These are phyloP conservation scores for Dendropsophus ebraccatus DNA, from an alignment of 2,113 vertebrate genomes.

Conservation along the genomic window DNA sequence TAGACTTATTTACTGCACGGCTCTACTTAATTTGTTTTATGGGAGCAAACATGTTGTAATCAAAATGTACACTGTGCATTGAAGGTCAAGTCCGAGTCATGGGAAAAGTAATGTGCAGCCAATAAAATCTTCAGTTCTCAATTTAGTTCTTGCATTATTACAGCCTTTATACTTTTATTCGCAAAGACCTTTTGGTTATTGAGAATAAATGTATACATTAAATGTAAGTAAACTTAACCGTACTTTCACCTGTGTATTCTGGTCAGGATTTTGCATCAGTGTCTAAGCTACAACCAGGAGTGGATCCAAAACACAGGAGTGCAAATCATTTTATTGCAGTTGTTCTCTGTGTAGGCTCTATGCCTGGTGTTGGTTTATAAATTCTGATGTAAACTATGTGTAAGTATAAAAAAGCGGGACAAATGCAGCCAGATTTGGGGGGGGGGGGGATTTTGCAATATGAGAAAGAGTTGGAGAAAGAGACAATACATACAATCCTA, in stretches of 20 bases:
- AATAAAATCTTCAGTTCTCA: background rate
- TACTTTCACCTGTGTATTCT: background rate
- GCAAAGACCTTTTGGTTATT: background rate
- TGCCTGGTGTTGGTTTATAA: no score
- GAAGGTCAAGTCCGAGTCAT: slow-evolving; percentile 12
- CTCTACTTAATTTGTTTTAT: background rate
- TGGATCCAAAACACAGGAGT: no score
- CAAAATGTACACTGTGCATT: background rate
- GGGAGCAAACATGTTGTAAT: slow-evolving; percentile 9
- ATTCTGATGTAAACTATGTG: no score
- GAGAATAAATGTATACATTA: background rate
- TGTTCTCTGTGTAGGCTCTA: no score
- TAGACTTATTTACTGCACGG: slow-evolving; percentile 13
- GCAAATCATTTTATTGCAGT: no score
- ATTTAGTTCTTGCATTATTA: background rate
- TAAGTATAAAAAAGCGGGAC: no score
- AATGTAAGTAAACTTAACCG: background rate
- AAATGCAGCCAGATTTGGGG: no score
- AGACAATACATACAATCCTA: no score
- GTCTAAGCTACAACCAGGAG: no score
- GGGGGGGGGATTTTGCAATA: no score
- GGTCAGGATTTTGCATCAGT: background rate
- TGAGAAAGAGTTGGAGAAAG: no score
- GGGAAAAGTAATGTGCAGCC: background rate
- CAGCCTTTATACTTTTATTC: background rate